phyloP scores from a whole-genome alignment of 2,797 vertebrate species.

The Megaceryle alcyon region DNA sequence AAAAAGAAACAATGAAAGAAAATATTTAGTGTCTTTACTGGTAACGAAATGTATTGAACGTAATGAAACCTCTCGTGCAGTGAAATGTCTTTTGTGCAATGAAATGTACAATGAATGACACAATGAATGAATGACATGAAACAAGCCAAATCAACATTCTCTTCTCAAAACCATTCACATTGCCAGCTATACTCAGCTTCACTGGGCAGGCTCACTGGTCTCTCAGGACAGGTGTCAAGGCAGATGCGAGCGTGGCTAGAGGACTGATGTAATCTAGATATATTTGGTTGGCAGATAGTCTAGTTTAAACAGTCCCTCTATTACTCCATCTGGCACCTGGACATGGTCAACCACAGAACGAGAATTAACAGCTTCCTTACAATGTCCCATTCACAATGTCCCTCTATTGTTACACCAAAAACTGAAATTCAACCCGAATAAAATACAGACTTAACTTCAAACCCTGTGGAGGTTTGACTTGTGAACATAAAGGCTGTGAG shows the following conservation, averaged over 20 bases:
- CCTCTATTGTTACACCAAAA: not conserved
- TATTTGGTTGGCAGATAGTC: not conserved
- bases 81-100: not conserved
- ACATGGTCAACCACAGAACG: not conserved
- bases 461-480: not conserved
- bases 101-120: not conserved
- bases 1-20: not conserved
- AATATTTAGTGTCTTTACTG: constrained; percentile 24
- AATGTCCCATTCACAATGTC: not conserved
- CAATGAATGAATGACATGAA: not conserved
- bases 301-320: not conserved
- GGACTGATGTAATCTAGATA: not conserved
- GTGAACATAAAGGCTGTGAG: not conserved
- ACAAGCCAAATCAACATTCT: not conserved
- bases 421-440: not conserved
- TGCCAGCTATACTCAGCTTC: not conserved
- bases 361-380: not conserved
- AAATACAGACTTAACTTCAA: not conserved
- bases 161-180: not conserved
- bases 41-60: constrained; percentile 39
- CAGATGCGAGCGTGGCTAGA: not conserved
- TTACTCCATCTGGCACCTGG: not conserved
- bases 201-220: not conserved
- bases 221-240: not conserved
- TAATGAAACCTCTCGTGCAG: not conserved